phyloP scores from a whole-genome alignment of 2,888 invertebrate species.

The Cryptocephalus moraei region DNA sequence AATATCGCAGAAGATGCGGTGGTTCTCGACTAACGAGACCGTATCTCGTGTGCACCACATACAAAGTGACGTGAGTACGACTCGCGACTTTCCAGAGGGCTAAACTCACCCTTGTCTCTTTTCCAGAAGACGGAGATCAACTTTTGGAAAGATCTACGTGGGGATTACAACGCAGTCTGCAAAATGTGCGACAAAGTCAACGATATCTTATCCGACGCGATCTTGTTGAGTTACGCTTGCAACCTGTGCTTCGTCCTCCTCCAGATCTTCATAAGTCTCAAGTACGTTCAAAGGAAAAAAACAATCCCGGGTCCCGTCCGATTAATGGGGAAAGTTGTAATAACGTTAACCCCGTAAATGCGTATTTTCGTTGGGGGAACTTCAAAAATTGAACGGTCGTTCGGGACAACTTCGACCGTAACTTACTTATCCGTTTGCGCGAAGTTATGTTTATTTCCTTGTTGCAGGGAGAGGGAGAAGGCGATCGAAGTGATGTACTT shows the following conservation, averaged over 20 bases:
- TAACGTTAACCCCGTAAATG: no score
- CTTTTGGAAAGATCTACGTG: constrained; percentile 16
- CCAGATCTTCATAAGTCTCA: constrained; percentile 18
- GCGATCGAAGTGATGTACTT: constrained; percentile 48
- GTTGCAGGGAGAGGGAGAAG: constrained; percentile 13
- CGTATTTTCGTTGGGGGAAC: no score
- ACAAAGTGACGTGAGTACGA: constrained; percentile 1
- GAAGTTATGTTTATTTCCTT: neutral
- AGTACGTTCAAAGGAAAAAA: constrained; percentile 28
- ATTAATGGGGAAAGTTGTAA: no score
- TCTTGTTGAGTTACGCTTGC: constrained; percentile 15
- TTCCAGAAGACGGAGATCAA: constrained; percentile 2
- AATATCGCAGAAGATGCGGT: constrained; percentile 8
- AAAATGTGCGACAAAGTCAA: constrained; percentile 12
- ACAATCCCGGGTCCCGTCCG: neutral
- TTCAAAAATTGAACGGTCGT: no score
- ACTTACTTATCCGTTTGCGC: no score
- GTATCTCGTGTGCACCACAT: neutral
- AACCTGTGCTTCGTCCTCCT: constrained; percentile 19
- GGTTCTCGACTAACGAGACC: neutral
- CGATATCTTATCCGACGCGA: constrained; percentile 13
- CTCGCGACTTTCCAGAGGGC: no score
- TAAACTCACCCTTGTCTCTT: neutral
- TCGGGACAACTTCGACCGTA: no score
- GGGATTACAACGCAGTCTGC: constrained; percentile 15